Evolutionary conservation across 2,797 vertebrate species (phyloP).

Genomic region (Erpetoichthys calabaricus): DNA sequence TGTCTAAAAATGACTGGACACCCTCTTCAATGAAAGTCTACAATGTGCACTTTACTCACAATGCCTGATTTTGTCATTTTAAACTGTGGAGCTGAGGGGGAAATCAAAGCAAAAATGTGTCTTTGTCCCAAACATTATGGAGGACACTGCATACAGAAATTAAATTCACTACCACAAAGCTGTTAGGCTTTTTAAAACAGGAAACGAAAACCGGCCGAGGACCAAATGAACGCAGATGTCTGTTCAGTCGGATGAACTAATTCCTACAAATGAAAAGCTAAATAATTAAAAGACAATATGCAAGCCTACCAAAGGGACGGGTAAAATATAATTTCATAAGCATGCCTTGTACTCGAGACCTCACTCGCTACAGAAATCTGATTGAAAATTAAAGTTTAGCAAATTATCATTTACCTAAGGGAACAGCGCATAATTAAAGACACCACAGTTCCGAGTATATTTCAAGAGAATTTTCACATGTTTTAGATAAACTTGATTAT

Average conservation of each 20-base stretch:
- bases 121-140: no score
- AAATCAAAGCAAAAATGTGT: no score
- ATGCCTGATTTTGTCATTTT: no score
- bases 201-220: no score
- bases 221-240: neutral
- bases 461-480: neutral
- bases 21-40: no score
- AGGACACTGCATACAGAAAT: no score
- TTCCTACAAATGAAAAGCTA: neutral
- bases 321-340: constrained; percentile 2
- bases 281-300: neutral
- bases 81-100: no score
- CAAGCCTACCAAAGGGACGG: constrained; percentile 1
- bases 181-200: no score
- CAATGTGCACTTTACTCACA: no score
- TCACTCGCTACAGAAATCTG: neutral
- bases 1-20: no score
- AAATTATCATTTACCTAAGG: neutral
- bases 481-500: neutral
- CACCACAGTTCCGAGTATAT: neutral
- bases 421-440: neutral
- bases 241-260: neutral
- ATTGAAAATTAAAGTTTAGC: neutral
- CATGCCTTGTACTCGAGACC: neutral
- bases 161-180: no score